Base-by-base conservation (phyloP, 2,113 vertebrate species). In the Sigmodon hispidus region DNA sequence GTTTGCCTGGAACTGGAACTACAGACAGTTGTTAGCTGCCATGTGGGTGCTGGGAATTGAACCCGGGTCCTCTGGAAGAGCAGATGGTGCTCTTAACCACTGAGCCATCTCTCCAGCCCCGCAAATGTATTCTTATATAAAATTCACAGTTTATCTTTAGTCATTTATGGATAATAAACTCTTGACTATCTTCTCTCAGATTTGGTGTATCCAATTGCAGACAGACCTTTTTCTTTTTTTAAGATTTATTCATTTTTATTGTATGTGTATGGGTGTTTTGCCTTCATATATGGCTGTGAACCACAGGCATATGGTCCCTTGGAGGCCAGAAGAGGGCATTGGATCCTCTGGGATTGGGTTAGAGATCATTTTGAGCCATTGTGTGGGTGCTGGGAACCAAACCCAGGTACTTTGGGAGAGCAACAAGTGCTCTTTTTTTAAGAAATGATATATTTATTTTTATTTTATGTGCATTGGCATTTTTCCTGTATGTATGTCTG, bases 231-330 rank as follows among this genome's bases (percentile, higher is more conserved):
- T 21, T 40, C 11, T 89, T 34, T 89, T 26, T 73, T 87, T 80
- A 95, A 94, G 61, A 48, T 59, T 10, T 89, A 75, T 85, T 89
- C 89, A 77, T 55, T 95, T 70, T 73, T 87, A 80, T 80, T 80
- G 17, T 57, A n/a, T 80, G 52, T 80, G 52, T 80, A n/a, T 80
- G 77, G n/a, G 19, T 72, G 70, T 72, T 43, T 36, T 21, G 45
- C 29, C 45, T 79, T 10, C 36, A 80, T 80, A 10, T 57, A 10
- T 80, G 34, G 55, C 77, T 57, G 3, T 31, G 52, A 21, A 80
- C 21, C 34, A 57, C 77, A 57, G 55, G 52, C 34, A 13, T 57
- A 10, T n/a, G 19, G 50, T n/a, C 31, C 45, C 31, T 79, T 79
- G 31, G 45, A 36, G 36, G 45, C 73, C 45, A 76, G 45, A 76